These are phyloP conservation scores for Brachylomia viminalis DNA, from an alignment of 2,888 invertebrate species.

Conservation along the genomic window DNA sequence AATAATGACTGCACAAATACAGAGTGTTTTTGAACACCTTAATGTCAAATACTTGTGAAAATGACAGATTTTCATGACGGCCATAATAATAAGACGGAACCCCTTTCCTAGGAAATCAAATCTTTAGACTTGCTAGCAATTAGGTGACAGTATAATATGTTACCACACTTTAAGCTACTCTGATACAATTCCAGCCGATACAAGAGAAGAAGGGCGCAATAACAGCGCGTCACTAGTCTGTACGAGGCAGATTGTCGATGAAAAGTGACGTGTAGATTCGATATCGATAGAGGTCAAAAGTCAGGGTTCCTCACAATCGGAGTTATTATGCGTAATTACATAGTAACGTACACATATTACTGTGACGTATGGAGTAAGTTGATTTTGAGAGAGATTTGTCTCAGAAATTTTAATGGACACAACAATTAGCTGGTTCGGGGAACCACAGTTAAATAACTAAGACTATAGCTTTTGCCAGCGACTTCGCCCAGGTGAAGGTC, in stretches of 20 bases:
- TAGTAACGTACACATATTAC: conserved; percentile 44
- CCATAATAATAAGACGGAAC: too few relatives aligned
- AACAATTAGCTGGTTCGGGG: not conserved
- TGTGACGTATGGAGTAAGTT: conserved; percentile 36
- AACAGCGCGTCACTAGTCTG: conserved; percentile 36
- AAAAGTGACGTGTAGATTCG: conserved; percentile 58
- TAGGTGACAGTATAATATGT: not conserved
- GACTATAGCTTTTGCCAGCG: too few relatives aligned
- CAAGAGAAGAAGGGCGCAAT: conserved; percentile 8
- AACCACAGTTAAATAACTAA: too few relatives aligned
- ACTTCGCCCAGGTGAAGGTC: too few relatives aligned
- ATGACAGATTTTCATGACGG: too few relatives aligned
- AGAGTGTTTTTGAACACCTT: too few relatives aligned
- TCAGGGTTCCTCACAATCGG: conserved; percentile 66
- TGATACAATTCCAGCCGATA: not conserved
- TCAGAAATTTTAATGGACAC: not conserved
- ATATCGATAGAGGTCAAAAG: conserved; percentile 61
- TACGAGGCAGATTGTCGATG: conserved; percentile 53
- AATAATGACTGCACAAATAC: too few relatives aligned
- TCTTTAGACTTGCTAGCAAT: not conserved
- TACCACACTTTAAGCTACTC: not conserved
- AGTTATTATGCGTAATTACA: conserved; percentile 47
- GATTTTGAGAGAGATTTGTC: not conserved
- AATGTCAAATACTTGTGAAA: too few relatives aligned
- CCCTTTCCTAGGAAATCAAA: too few relatives aligned